Evolutionary conservation across 2,797 vertebrate species (phyloP).

Genomic region (Characodon lateralis): DNA sequence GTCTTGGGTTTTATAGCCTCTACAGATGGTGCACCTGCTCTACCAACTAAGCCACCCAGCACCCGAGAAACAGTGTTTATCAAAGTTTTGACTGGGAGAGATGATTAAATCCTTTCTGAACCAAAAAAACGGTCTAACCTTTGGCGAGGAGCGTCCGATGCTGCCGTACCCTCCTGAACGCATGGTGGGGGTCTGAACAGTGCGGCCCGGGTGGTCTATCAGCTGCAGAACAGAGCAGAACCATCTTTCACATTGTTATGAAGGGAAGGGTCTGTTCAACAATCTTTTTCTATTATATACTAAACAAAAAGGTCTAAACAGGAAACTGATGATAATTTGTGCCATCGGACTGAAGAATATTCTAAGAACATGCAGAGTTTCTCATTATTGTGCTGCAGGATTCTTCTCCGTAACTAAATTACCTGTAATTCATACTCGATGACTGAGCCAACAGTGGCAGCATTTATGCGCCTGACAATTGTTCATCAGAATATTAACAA

Average conservation of each 20-base stretch:
- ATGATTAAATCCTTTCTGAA: neutral
- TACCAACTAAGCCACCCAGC: no score
- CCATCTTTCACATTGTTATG: neutral
- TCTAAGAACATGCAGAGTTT: slow-evolving; percentile 7
- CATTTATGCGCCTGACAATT: neutral
- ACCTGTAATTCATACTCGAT: slow-evolving; percentile 15
- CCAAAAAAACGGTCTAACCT: slow-evolving; percentile 77
- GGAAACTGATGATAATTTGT: neutral
- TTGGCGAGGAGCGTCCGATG: slow-evolving; percentile 87
- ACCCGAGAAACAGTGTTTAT: neutral
- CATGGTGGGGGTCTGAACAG: slow-evolving; percentile 90
- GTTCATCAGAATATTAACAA: slow-evolving; percentile 15
- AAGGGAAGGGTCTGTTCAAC: no score
- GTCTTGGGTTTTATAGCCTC: no score
- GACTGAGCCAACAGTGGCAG: slow-evolving; percentile 8
- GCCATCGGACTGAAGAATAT: neutral
- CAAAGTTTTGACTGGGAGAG: neutral
- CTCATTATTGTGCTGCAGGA: neutral
- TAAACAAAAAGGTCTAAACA: neutral
- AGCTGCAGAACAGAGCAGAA: slow-evolving; percentile 63
- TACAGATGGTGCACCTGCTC: no score
- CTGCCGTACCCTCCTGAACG: slow-evolving; percentile 88
- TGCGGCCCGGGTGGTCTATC: slow-evolving; percentile 85
- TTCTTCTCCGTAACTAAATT: slow-evolving; percentile 32
- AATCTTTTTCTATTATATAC: neutral